Base-by-base conservation (phyloP, 2,888 invertebrate genomes). In the Eristalinus sepulchralis region DNA sequence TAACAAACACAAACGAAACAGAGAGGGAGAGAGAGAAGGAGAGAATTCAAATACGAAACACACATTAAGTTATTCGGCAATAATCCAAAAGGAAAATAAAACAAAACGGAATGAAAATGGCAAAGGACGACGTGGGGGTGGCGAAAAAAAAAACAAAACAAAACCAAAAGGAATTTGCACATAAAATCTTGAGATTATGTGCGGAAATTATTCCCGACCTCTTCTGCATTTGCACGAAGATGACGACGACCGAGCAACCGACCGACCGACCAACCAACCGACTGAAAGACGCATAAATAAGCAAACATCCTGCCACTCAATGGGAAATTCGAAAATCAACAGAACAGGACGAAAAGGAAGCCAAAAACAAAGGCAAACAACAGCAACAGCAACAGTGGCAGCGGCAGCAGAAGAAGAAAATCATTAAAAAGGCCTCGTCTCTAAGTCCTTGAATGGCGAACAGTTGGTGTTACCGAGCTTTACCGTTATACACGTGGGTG, bases 391-490 rank as follows among this genome's bases (percentile, higher is more conserved):
- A n/a, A 17, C 3, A 17, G 13, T n/a, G 39, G 39, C 22, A 31
- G 33, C 33, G 36, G n/a, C 39, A 34, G 13, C 24, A 63, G 27
- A 1, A 17, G 24, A 20, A n/a, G 39, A 27, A 73, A 68, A 68
- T 73, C 78, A 82, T 73, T 85, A 82, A 85, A 27, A 83, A 53
- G 34, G 59, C 68, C 72, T 62, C 67, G 17, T 72, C 67, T 62
- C 76, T 27, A 63, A 81, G 70, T 63, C 67, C 47, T 71, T 31
- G 68, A 84, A 80, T 76, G 53, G 80, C n/a, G 71, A 80, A 85
- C 76, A 80, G 57, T 80, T 80, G 84, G 76, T 81, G 80, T 85
- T 85, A 81, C 84, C 76, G 77, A 27, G 85, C 68, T 80, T 84
- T 78, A 57, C 63, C 68, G 62, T 71, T 24, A 71, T 60, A 60